Evolutionary conservation across 53 echinoderm and acorn worm genomes (phyloP).

Genomic region (Crossaster papposus): DNA sequence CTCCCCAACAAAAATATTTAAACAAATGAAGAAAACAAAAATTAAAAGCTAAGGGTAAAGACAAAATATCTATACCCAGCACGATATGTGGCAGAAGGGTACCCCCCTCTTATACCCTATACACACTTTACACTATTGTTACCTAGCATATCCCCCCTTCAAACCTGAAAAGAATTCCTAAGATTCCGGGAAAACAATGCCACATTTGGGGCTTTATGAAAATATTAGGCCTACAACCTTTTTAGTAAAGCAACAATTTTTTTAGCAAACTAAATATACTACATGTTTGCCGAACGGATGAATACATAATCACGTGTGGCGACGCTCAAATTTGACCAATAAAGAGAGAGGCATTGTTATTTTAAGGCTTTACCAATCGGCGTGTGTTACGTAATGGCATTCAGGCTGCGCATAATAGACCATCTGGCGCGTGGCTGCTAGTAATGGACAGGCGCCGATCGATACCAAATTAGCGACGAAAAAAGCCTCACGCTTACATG

Average conservation of each 20-base stretch:
- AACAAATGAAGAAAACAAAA: too few species aligned
- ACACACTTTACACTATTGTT: too few species aligned
- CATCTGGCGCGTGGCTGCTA: conserved; percentile 52
- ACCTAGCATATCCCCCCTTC: too few species aligned
- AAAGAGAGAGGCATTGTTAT: background rate
- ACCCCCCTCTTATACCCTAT: too few species aligned
- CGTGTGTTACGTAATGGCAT: conserved; percentile 46
- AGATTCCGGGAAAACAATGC: background rate
- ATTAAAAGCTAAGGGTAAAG: too few species aligned
- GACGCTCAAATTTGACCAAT: background rate
- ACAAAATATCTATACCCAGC: too few species aligned
- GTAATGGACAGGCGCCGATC: background rate
- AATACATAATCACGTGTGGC: conserved; percentile 23
- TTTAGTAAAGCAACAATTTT: background rate
- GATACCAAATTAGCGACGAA: background rate
- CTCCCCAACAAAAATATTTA: too few species aligned
- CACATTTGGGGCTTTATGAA: too few species aligned
- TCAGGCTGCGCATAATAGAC: conserved; percentile 14
- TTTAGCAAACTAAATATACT: background rate
- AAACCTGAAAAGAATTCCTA: too few species aligned
- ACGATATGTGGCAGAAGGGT: too few species aligned
- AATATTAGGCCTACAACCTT: background rate
- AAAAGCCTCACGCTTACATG: background rate
- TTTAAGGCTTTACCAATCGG: background rate
- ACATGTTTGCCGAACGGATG: conserved; percentile 23